These are phyloP conservation scores for Myotis myotis DNA, from an alignment of 2,797 vertebrate genomes.

Conservation along the genomic window DNA sequence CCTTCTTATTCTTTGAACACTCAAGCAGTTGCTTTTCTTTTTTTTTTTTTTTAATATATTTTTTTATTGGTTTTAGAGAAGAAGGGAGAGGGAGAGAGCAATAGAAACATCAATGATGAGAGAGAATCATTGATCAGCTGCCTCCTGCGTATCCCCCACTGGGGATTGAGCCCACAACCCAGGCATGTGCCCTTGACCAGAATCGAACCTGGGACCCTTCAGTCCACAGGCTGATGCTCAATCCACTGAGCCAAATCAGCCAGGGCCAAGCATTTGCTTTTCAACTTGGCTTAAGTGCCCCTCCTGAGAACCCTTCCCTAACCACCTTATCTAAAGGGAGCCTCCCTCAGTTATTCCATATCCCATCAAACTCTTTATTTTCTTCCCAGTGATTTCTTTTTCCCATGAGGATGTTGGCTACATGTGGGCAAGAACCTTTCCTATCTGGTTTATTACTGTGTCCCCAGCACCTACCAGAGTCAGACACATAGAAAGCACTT, in stretches of 20 bases:
- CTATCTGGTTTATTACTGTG: not conserved
- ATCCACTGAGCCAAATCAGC: too few relatives aligned
- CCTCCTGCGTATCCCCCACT: too few relatives aligned
- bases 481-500: not conserved
- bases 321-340: not conserved
- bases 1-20: not conserved
- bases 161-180: too few relatives aligned
- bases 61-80: too few relatives aligned
- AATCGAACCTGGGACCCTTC: too few relatives aligned
- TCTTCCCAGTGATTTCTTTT: not conserved
- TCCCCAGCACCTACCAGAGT: not conserved
- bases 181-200: too few relatives aligned
- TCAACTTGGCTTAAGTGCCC: not conserved
- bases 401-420: not conserved
- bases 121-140: too few relatives aligned
- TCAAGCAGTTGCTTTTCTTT: not conserved
- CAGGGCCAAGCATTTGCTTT: not conserved
- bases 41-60: too few relatives aligned
- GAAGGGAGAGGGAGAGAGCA: too few relatives aligned
- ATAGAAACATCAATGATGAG: too few relatives aligned
- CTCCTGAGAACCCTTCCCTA: not conserved
- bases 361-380: not conserved
- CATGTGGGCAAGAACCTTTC: not conserved
- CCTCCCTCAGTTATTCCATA: not conserved
- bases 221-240: too few relatives aligned